Conservation (phyloP, 2,888 invertebrate species). For the Chrysolina haemoptera region DNA sequence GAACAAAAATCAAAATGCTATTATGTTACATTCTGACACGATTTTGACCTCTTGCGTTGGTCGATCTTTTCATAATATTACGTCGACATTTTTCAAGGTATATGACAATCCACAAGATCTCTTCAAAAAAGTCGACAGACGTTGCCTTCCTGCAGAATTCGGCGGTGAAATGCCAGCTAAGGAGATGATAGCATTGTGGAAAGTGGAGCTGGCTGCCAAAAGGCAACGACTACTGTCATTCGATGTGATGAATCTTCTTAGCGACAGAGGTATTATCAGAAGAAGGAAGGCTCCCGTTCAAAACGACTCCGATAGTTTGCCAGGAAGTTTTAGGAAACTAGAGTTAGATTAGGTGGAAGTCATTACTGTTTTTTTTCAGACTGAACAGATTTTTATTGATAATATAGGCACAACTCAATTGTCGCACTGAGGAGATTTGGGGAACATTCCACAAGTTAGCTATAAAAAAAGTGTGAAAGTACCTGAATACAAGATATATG, state of each 20-base stretch:
- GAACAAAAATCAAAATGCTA: too few relatives aligned
- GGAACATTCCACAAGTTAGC: too few relatives aligned
- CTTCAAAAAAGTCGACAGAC: slow-evolving; percentile 74
- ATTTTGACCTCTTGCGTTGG: too few relatives aligned
- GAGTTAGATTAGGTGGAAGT: slow-evolving; percentile 73
- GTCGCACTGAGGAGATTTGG: too few relatives aligned
- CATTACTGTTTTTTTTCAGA: neutral
- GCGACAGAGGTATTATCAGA: slow-evolving; percentile 74
- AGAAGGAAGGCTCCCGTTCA: slow-evolving; percentile 63
- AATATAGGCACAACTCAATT: neutral
- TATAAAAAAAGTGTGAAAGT: too few relatives aligned
- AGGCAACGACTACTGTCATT: slow-evolving; percentile 74
- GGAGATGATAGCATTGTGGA: slow-evolving; percentile 82
- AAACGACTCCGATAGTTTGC: slow-evolving; percentile 58
- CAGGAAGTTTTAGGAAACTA: slow-evolving; percentile 80
- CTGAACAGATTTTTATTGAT: neutral
- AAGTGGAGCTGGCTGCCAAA: slow-evolving; percentile 75
- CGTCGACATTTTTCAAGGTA: slow-evolving; percentile 53
- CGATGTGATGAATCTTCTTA: slow-evolving; percentile 78
- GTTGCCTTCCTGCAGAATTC: slow-evolving; percentile 80
- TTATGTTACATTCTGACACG: too few relatives aligned
- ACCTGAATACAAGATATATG: too few relatives aligned
- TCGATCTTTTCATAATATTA: too few relatives aligned
- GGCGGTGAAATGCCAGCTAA: slow-evolving; percentile 81
- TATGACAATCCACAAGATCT: slow-evolving; percentile 74